These are phyloP conservation scores for Polyommatus iphigenia DNA, from an alignment of 2,888 invertebrate genomes.

Conservation along the genomic window DNA sequence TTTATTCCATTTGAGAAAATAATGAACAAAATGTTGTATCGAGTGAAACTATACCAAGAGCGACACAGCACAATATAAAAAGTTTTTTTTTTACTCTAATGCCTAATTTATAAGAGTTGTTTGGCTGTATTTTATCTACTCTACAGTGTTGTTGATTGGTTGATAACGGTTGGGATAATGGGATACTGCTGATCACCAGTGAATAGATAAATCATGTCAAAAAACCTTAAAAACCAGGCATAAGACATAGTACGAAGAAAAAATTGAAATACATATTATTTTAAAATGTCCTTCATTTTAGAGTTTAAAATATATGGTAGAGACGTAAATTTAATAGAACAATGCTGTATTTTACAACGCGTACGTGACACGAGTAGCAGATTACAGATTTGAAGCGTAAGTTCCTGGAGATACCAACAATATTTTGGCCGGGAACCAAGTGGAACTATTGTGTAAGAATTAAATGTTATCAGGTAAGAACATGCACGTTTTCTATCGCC, in stretches of 20 bases:
- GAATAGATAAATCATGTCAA: too few relatives aligned
- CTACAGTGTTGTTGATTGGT: too few relatives aligned
- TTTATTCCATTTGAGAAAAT: background rate
- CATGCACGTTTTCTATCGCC: background rate
- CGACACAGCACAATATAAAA: background rate
- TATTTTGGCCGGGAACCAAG: slow-evolving; percentile 31
- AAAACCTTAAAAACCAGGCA: background rate
- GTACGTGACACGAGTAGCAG: slow-evolving; percentile 28
- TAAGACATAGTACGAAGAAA: background rate
- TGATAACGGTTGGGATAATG: too few relatives aligned
- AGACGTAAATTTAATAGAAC: slow-evolving; percentile 32
- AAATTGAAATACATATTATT: background rate
- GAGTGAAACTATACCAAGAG: background rate
- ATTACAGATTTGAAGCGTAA: slow-evolving; percentile 33
- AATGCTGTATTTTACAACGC: slow-evolving; percentile 31
- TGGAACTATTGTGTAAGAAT: background rate
- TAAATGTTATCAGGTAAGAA: background rate
- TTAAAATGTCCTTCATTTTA: slow-evolving; percentile 7
- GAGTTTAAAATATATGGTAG: slow-evolving; percentile 15
- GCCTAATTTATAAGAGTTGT: too few relatives aligned
- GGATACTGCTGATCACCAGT: too few relatives aligned
- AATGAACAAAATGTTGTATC: background rate
- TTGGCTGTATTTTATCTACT: too few relatives aligned
- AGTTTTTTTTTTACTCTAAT: too few relatives aligned
- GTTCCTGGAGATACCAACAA: slow-evolving; percentile 30